These are phyloP conservation scores for Bos taurus DNA, from an alignment of 2,113 vertebrate species.

Conservation along the genomic window ARS-UCD2.0 NC_037357.1:115268001-115268500, in stretches of 20 bases:
- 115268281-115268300: neutral
- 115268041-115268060: neutral
- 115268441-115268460: neutral
- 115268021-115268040: neutral
- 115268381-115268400: neutral
- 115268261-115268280: neutral
- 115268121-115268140: neutral
- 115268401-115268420: neutral
- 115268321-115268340: neutral
- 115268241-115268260: neutral
- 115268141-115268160: neutral
- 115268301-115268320: neutral
- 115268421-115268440: neutral
- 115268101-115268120: neutral
- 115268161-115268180: neutral
- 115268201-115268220: neutral
- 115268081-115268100: neutral
- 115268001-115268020: neutral
- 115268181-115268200: neutral
- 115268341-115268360: neutral
- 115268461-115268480: neutral
- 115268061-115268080: neutral
- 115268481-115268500: neutral
- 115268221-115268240: neutral
- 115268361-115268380: neutral